Percentiles rank a stretch among this genome's conserved stretches.
These are phyloP conservation scores for Sakesphorus luctuosus DNA, from an alignment of 2,113 vertebrate species.

Conservation along the genomic window DNA sequence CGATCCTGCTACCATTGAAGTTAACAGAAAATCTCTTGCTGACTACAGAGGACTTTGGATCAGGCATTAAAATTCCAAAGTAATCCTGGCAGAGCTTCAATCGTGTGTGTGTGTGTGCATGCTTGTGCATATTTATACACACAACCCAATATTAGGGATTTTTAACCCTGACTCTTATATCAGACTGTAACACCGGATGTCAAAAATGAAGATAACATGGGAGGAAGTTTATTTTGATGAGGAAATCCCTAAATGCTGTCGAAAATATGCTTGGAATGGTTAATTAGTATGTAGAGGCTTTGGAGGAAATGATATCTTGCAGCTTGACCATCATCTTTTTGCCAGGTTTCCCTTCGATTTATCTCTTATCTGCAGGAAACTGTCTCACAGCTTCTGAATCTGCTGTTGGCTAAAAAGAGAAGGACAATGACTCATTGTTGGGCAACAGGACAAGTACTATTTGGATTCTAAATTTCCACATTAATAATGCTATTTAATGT, in stretches of 20 bases:
- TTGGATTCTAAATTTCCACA: slow-evolving; percentile 64
- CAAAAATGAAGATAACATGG: slow-evolving; percentile 70
- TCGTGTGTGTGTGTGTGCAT: background rate
- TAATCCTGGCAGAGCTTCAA: slow-evolving; percentile 63
- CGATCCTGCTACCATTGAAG: slow-evolving; percentile 53
- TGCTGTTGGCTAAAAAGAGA: slow-evolving; percentile 68
- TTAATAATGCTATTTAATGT: slow-evolving; percentile 39
- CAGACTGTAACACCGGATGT: slow-evolving; percentile 47
- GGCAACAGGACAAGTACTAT: slow-evolving; percentile 61
- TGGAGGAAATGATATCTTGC: slow-evolving; percentile 74
- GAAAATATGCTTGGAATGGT: slow-evolving; percentile 82
- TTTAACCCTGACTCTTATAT: slow-evolving; percentile 29
- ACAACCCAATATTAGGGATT: background rate
- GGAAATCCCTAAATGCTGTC: slow-evolving; percentile 83
- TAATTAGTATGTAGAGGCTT: slow-evolving; percentile 73
- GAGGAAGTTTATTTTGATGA: slow-evolving; percentile 82
- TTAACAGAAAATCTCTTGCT: slow-evolving; percentile 60
- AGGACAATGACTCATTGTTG: slow-evolving; percentile 77
- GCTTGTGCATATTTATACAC: background rate
- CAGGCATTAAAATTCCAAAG: slow-evolving; percentile 62
- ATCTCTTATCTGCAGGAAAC: slow-evolving; percentile 89
- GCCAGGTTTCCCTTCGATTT: slow-evolving; percentile 74
- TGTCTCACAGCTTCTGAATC: slow-evolving; percentile 75
- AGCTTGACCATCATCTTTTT: slow-evolving; percentile 56
- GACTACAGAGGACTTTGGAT: slow-evolving; percentile 58